These are phyloP conservation scores for Rhinoraja longicauda DNA, from an alignment of 2,797 vertebrate species.

Conservation along the genomic window DNA sequence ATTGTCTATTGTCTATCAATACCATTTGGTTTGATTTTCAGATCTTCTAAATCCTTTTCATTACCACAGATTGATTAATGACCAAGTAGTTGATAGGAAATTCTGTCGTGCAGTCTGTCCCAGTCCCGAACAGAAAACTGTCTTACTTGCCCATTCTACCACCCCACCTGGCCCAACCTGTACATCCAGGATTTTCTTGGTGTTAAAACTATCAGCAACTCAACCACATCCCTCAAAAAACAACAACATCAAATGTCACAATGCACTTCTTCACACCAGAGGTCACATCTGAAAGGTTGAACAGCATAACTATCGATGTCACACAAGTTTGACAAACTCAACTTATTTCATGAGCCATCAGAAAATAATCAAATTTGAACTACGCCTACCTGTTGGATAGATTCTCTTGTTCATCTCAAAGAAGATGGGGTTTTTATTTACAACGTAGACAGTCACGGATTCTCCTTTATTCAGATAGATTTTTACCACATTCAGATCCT, in stretches of 20 bases:
- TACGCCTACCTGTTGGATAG: conserved; percentile 79
- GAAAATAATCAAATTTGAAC: not conserved
- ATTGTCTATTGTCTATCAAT: too few species aligned
- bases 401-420: conserved; percentile 80
- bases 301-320: too few species aligned
- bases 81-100: not conserved
- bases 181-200: not conserved
- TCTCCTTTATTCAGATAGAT: conserved; percentile 81
- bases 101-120: too few species aligned
- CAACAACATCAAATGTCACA: too few species aligned
- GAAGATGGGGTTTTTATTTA: conserved; percentile 79
- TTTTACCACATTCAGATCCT: conserved; percentile 82
- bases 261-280: too few species aligned
- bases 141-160: not conserved
- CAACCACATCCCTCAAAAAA: not conserved
- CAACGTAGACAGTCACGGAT: conserved; percentile 70
- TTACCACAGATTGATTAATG: not conserved
- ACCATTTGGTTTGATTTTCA: not conserved
- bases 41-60: not conserved
- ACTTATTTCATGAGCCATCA: not conserved
- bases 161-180: too few species aligned
- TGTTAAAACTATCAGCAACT: not conserved
- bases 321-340: not conserved
- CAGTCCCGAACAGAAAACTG: not conserved
- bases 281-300: not conserved